These are phyloP conservation scores for Paramisgurnus dabryanus DNA, from an alignment of 2,113 vertebrate species.

Conservation along the genomic window DNA sequence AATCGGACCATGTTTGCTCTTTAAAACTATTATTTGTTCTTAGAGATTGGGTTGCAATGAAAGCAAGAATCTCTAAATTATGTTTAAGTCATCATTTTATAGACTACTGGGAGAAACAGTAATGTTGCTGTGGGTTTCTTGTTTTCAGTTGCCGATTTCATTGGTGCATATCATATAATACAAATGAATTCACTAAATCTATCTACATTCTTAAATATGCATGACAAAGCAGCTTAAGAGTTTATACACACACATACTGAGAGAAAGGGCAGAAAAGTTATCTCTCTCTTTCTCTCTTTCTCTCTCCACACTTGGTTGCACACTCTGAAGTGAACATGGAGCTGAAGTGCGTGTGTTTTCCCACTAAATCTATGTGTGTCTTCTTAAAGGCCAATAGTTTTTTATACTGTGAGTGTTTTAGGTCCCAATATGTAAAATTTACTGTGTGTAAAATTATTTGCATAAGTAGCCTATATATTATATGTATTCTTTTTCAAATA, in stretches of 20 bases:
- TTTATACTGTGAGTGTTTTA: slow-evolving; percentile 20
- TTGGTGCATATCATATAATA: slow-evolving; percentile 13
- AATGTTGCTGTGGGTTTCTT: neutral
- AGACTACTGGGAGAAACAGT: neutral
- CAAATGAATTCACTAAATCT: slow-evolving; percentile 5
- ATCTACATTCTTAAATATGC: slow-evolving; percentile 36
- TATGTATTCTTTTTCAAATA: neutral
- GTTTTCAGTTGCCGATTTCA: neutral
- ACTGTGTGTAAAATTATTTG: neutral
- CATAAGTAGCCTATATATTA: no score
- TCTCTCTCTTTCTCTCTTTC: slow-evolving; percentile 36
- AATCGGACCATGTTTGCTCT: no score
- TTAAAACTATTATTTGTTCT: no score
- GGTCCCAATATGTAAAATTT: slow-evolving; percentile 2
- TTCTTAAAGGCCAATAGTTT: slow-evolving; percentile 35
- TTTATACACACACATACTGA: neutral
- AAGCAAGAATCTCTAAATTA: neutral
- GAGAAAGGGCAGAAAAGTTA: slow-evolving; percentile 45
- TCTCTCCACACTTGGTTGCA: slow-evolving; percentile 53
- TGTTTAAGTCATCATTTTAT: neutral
- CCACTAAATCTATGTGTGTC: slow-evolving; percentile 23
- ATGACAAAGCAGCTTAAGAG: slow-evolving; percentile 9
- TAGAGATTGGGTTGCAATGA: neutral
- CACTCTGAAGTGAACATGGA: slow-evolving; percentile 45
- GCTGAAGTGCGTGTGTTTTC: slow-evolving; percentile 40